These are phyloP conservation scores for Dicentrarchus labrax DNA, from an alignment of 2,113 vertebrate species.

Conservation along the genomic window DNA sequence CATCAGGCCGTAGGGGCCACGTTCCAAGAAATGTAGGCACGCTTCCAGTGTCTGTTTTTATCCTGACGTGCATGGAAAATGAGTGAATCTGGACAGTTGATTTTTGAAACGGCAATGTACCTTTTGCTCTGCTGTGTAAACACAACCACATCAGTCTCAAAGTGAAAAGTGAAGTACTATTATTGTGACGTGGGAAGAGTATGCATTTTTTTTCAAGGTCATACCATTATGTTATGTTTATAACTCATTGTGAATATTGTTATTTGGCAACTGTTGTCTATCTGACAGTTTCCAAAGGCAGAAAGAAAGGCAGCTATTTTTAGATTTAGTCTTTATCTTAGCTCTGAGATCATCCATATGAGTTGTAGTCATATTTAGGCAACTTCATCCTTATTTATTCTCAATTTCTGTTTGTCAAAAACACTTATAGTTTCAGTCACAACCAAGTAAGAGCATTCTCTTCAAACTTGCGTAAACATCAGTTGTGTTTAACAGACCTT, in stretches of 20 bases:
- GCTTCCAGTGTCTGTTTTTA: background rate
- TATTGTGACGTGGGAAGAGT: background rate
- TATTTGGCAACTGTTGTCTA: background rate
- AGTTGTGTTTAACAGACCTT: background rate
- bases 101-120: background rate
- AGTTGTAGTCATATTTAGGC: background rate
- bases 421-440: background rate
- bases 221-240: background rate
- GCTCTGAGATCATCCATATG: background rate
- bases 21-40: conserved; percentile 30
- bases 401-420: background rate
- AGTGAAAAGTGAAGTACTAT: background rate
- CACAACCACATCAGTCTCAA: background rate
- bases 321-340: background rate
- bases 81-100: background rate
- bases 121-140: conserved; percentile 16
- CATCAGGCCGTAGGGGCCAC: background rate
- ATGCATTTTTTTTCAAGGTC: conserved; percentile 2
- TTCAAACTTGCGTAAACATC: background rate
- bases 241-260: background rate
- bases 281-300: background rate
- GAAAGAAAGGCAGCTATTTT: background rate
- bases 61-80: background rate
- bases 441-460: background rate
- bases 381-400: background rate